A percentile compares a stretch with the other conserved stretches of the same genome.
Evolutionary conservation across 92 coral and sea anemone genomes (phyloP).

Genomic region (Epizoanthus ramosus): DNA sequence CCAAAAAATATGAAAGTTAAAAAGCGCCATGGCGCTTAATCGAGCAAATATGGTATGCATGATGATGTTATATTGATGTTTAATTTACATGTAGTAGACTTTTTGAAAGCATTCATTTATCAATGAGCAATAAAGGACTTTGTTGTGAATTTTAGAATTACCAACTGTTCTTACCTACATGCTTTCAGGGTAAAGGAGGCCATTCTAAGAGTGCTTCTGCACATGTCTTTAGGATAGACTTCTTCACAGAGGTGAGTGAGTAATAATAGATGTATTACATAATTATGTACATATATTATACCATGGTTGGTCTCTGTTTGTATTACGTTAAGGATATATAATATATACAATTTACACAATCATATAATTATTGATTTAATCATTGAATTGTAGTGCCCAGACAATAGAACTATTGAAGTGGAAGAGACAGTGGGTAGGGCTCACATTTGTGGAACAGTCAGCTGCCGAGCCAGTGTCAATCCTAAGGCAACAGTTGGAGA

Average conservation of each 20-base stretch:
- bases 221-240: conserved; percentile 56
- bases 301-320: no score
- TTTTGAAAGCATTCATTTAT: no score
- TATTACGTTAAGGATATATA: no score
- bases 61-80: no score
- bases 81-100: no score
- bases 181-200: conserved; percentile 59
- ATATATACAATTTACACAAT: neutral
- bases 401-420: conserved; percentile 34
- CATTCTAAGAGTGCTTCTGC: conserved; percentile 40
- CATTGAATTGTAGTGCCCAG: conserved; percentile 21
- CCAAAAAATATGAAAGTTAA: no score
- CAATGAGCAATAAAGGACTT: no score
- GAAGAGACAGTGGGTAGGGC: conserved; percentile 50
- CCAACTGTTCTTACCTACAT: neutral
- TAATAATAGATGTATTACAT: neutral
- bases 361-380: neutral
- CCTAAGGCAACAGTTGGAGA: conserved; percentile 87
- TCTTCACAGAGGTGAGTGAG: conserved; percentile 53
- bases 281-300: no score
- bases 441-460: conserved; percentile 64
- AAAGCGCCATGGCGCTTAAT: no score
- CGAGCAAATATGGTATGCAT: no score
- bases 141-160: neutral
- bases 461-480: conserved; percentile 82